These are phyloP conservation scores for Hydrozoanthus gracilis DNA, from an alignment of 92 coral and sea anemone species.

Conservation along the genomic window DNA sequence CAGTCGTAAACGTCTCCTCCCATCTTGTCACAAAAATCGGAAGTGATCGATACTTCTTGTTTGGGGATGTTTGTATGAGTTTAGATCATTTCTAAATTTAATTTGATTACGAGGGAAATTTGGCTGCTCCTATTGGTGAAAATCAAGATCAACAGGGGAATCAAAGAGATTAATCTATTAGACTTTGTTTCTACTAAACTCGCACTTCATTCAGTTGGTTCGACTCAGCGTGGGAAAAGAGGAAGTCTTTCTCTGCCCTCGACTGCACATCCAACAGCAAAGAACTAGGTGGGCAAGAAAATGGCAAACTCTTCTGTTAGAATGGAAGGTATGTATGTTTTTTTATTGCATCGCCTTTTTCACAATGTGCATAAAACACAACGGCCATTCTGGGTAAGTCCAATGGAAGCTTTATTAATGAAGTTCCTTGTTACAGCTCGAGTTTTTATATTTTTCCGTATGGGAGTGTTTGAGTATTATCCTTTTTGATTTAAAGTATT, in stretches of 20 bases:
- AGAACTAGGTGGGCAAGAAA: background rate
- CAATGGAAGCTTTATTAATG: no score
- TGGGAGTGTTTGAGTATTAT: no score
- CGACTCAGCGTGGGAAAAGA: background rate
- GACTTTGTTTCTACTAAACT: background rate
- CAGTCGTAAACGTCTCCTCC: constrained; percentile 19
- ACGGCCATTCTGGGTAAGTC: no score
- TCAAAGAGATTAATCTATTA: background rate
- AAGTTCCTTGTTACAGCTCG: no score
- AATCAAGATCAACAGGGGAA: constrained; percentile 9
- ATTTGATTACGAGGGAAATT: constrained; percentile 26
- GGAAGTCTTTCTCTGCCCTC: background rate
- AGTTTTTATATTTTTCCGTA: no score
- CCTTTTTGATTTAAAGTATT: no score
- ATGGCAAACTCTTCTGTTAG: constrained; percentile 11
- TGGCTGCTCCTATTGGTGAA: constrained; percentile 26
- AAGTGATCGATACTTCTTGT: constrained; percentile 1
- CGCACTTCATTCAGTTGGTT: background rate
- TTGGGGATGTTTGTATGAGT: background rate
- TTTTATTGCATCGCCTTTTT: background rate
- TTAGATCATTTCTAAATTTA: constrained; percentile 47
- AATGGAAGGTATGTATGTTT: constrained; percentile 15
- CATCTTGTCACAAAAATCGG: background rate
- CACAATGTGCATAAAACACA: background rate
- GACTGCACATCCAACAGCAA: background rate